Evolutionary conservation across 2,113 vertebrate genomes (phyloP), one percentile per base, ranked within the genome.

Genomic region (Aleadryas rufinucha): DNA sequence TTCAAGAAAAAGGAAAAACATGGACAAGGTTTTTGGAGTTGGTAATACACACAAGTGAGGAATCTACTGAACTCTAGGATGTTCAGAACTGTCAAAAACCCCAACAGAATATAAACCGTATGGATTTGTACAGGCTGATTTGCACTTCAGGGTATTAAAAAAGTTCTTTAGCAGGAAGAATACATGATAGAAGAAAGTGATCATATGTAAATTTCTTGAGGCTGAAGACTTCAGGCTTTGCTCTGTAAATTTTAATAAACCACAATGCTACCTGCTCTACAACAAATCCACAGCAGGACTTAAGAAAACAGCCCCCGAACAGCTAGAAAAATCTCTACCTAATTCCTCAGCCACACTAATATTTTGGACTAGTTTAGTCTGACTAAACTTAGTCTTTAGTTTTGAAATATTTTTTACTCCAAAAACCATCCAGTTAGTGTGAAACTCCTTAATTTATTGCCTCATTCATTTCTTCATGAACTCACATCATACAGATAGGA

Each of bases 241-340:
- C 16, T 42, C 24, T 31, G 6, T 30, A 83, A 84, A 76, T 72
- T 27, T 56, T 8, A 71, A 50, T 37, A 75, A 79, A 33, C 7
- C 6, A 13, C 20, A 64, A 30, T 39, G 16, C 24, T 54, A 50
- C 35, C 13, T 49, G 14, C 28, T 81, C 7, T 63, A 21, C 6
- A 60, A 26, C 5, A 94, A 76, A 85, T 52, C 30, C 8, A 41
- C 7, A 64, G 30, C 2, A 52, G 17, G 6, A 35, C 7, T 52
- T 85, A 20, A 37, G 17, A 27, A 54, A 75, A 47, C 5, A 47
- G 41, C 2, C 69, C n/a, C 45, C 49, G 30, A 78, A 78, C 2
- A 68, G 30, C 52, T 26, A 74, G 28, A 26, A 82, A 66, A 63
- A n/a, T 2, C 9, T 35, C 24, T 17, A 16, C 0, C 0, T 61